Evolutionary conservation across 2,888 invertebrate genomes (phyloP).

Genomic region (Polymixis lichenea): DNA sequence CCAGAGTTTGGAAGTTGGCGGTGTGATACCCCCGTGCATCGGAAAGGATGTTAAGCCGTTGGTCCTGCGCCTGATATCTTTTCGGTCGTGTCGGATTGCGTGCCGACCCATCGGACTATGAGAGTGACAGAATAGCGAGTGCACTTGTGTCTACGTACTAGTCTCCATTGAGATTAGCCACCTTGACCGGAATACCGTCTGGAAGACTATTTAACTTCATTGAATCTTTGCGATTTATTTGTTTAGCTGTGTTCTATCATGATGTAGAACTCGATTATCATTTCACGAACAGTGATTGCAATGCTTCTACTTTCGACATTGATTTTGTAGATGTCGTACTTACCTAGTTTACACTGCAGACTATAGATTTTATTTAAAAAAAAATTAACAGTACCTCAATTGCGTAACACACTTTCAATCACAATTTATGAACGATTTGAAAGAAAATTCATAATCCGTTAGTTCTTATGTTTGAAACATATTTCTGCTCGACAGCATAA

Average conservation of each 20-base stretch:
- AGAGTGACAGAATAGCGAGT: no score
- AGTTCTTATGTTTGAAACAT: not conserved
- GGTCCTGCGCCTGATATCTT: no score
- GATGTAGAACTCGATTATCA: not conserved
- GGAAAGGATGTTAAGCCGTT: no score
- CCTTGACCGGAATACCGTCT: no score
- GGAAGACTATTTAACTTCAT: not conserved
- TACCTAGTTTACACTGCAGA: not conserved
- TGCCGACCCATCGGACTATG: no score
- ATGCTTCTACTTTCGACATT: not conserved
- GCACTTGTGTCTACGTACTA: no score
- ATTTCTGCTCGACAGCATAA: no score
- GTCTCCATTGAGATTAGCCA: no score
- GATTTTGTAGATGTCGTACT: no score
- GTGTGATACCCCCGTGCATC: no score
- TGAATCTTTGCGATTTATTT: conserved; percentile 4
- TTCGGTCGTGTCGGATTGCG: no score
- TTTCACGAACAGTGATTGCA: not conserved
- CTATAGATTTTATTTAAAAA: not conserved
- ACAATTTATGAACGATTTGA: not conserved
- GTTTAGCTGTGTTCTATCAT: not conserved
- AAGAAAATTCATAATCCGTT: not conserved
- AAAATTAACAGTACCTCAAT: not conserved
- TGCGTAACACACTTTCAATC: not conserved
- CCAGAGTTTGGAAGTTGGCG: no score